Base-by-base conservation (phyloP, 2,888 invertebrate species). In the Pasiphila rectangulata region DNA sequence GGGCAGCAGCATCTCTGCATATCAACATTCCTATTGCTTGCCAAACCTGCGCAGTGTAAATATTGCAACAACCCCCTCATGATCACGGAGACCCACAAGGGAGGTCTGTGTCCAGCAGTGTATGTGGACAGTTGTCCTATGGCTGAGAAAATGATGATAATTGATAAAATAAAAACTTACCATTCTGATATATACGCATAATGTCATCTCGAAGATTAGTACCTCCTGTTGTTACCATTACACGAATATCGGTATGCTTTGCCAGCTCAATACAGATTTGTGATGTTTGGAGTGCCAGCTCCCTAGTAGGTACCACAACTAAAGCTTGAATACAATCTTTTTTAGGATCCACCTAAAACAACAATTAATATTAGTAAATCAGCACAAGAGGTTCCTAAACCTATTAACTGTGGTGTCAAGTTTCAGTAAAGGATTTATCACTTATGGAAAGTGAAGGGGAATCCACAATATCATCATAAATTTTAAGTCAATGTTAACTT, bases 191-290 rank as follows among this genome's bases (percentile, higher is more conserved):
- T 81, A 99, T 96, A 89, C 99, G 95, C 95, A 99, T 97, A 81
- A 99, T 99, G 88, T 99, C 99, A 89, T 99, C 99, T 79, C 98
- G 95, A 72, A 96, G 91, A 89, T 95, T 95, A 65, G 99, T 99
- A 69, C 99, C 99, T 78, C 99, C 99, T 63, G 99, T 99, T 68
- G 99, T 99, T 57, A 99, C 99, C 99, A 99, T 99, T 62, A 98
- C 97, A 83, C 98, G 96, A 72, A 98, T 94, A 78, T 96, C 95
- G 90, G 98, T 93, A 87, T 99, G 98, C 88, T 99, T 99, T 60
- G 98, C 96, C 72, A 99, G 91, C 87, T 99, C 99, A 83, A 98
- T 98, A 90, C 99, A 98, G 80, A 99, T 99, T 91, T 99, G 99
- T 90, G 98, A 98, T 76, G 99, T 99, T 89, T 99, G 99, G 71